phyloP scores from a whole-genome alignment of 2,113 vertebrate species.

The Prunella fulvescens region DNA sequence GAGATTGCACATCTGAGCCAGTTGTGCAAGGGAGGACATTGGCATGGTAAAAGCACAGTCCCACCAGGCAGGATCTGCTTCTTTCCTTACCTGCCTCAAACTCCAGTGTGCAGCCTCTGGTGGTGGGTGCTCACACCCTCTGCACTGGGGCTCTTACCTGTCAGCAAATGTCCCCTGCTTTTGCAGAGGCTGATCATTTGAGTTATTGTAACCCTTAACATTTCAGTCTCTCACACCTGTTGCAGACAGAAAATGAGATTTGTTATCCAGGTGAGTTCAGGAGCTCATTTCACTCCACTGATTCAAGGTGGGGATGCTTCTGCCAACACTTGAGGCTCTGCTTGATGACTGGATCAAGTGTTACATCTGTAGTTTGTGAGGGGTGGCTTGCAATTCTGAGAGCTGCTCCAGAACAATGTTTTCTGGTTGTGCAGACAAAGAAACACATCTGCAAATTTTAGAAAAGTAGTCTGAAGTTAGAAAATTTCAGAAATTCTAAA shows the following conservation, averaged over 20 bases:
- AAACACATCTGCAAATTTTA: neutral
- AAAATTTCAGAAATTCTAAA: conserved; percentile 13
- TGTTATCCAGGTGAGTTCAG: neutral
- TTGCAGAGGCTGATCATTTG: neutral
- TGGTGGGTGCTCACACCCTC: neutral
- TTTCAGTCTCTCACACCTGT: neutral
- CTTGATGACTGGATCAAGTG: neutral
- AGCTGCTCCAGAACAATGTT: neutral
- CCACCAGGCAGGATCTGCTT: neutral
- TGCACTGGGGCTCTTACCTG: neutral
- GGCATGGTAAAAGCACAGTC: neutral
- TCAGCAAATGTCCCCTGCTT: neutral
- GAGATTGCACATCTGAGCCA: neutral
- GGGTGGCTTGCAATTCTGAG: neutral
- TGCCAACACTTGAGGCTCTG: neutral
- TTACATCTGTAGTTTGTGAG: neutral
- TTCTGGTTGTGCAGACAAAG: neutral
- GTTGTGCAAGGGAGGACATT: neutral
- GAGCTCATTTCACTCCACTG: neutral
- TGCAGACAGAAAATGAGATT: neutral
- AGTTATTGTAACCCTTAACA: neutral
- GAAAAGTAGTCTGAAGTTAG: neutral
- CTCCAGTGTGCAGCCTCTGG: neutral
- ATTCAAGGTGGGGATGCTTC: neutral
- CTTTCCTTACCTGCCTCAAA: neutral